A percentile compares a stretch with the other conserved stretches of the same genome.
Evolutionary conservation across 2,113 vertebrate genomes (phyloP).

Genomic region (Cochlearius cochlearius): DNA sequence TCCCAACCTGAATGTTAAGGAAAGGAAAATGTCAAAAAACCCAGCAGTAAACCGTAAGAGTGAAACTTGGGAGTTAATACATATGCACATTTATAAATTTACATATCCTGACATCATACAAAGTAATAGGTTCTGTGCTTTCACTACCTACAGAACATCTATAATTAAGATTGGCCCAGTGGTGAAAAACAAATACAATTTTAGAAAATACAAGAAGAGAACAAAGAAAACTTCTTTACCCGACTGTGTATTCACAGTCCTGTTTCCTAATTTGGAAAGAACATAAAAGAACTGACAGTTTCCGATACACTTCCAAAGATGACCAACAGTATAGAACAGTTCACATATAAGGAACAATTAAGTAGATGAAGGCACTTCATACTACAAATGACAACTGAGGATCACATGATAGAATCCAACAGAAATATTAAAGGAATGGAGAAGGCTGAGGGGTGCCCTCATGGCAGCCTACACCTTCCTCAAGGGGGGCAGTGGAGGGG

Average conservation of each 20-base stretch:
- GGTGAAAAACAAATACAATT: background rate
- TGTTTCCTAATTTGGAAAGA: background rate
- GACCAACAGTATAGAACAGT: background rate
- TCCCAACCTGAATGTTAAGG: background rate
- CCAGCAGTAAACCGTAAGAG: background rate
- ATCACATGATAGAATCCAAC: background rate
- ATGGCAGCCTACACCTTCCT: background rate
- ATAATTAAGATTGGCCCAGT: background rate
- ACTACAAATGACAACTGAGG: background rate
- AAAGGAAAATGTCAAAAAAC: background rate
- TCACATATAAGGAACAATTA: background rate
- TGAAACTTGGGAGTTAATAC: background rate
- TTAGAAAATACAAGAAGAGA: background rate
- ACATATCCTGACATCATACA: background rate
- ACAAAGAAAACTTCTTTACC: rapidly evolving
- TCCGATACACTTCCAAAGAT: background rate
- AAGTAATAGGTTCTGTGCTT: background rate
- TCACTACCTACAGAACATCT: background rate
- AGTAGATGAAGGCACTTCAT: background rate
- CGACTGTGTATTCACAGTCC: background rate
- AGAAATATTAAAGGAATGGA: background rate
- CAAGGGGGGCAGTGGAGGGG: background rate
- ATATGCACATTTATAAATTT: background rate
- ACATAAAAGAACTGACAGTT: background rate
- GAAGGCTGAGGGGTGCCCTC: background rate